phyloP scores from a whole-genome alignment of 1,140 invertebrate genomes.

The Drosophila serrata region DNA sequence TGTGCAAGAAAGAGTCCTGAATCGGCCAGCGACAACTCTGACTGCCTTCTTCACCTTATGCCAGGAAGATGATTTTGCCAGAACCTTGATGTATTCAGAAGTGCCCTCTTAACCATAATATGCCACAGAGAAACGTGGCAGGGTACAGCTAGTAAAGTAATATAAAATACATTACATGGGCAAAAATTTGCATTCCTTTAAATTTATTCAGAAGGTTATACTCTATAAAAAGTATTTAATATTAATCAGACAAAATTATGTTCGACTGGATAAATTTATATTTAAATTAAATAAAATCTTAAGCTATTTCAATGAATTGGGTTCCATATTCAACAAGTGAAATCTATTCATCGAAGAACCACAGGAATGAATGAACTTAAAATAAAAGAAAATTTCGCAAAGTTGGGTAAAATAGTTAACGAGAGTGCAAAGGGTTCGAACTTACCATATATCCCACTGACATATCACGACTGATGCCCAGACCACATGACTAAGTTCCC shows the following conservation, averaged over 20 bases:
- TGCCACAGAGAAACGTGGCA: no score
- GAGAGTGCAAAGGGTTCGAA: constrained; percentile 37
- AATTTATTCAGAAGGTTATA: neutral
- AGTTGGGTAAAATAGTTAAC: neutral
- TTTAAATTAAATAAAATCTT: neutral
- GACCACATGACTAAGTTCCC: constrained; percentile 65
- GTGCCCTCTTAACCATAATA: no score
- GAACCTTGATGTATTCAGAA: no score
- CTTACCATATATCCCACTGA: neutral
- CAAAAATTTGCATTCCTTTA: neutral
- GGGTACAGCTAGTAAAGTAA: no score
- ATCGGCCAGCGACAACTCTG: no score
- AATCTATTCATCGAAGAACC: neutral
- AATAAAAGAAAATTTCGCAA: neutral
- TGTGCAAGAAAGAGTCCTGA: no score
- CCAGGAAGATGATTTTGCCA: no score
- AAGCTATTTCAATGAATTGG: neutral
- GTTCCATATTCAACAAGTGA: constrained; percentile 5
- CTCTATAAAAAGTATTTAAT: neutral
- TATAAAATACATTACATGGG: no score
- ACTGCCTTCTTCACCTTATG: no score
- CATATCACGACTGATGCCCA: constrained; percentile 22
- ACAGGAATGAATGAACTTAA: neutral
- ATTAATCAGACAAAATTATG: neutral
- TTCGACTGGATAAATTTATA: neutral